Evolutionary conservation across 2,888 invertebrate species (phyloP).

Genomic region (Dryococelus australis): DNA sequence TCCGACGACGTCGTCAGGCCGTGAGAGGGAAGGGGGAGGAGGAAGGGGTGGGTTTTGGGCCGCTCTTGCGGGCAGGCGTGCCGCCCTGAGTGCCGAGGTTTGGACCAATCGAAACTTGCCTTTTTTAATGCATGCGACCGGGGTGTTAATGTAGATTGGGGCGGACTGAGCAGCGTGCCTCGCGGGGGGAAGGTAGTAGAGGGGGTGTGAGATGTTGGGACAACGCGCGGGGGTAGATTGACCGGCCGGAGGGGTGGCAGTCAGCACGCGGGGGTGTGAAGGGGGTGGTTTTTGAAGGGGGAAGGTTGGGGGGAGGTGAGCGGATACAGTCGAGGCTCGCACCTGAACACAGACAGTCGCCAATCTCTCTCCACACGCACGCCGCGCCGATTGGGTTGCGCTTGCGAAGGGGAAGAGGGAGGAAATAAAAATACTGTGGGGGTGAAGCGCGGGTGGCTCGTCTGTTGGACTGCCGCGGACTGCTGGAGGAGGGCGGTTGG

Average conservation of each 20-base stretch:
- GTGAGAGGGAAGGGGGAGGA: not conserved
- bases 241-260: not conserved
- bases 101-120: constrained; percentile 37
- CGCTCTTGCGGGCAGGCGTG: not conserved
- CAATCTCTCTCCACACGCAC: not conserved
- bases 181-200: not conserved
- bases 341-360: not conserved
- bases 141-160: constrained; percentile 41
- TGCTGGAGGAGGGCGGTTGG: constrained; percentile 54
- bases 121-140: constrained; percentile 41
- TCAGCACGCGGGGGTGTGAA: no score
- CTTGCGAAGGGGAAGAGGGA: not conserved
- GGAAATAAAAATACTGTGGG: not conserved
- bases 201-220: constrained; percentile 22
- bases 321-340: not conserved
- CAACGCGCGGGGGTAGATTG: not conserved
- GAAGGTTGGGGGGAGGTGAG: no score
- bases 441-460: not conserved
- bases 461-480: not conserved
- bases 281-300: no score
- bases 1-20: no score
- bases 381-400: not conserved
- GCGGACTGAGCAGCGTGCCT: not conserved
- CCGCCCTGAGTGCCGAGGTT: not conserved
- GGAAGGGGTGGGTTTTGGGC: not conserved